Conservation (phyloP, 2,113 vertebrate species). For the Sterna hirundo region DNA sequence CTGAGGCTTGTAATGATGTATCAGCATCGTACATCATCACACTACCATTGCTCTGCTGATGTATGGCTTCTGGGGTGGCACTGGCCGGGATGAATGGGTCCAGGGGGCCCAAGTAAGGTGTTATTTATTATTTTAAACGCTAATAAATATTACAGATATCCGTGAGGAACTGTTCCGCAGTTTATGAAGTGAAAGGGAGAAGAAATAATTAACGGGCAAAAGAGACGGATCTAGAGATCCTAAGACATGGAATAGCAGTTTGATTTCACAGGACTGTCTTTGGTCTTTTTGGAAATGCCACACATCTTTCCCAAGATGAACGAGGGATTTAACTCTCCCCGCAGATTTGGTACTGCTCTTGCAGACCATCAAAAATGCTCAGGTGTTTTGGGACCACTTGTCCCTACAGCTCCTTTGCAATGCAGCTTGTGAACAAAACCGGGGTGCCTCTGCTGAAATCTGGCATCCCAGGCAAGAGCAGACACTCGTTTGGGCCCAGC, state of each 20-base stretch:
- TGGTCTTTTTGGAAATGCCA: background rate
- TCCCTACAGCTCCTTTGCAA: background rate
- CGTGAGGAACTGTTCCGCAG: background rate
- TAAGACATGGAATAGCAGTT: background rate
- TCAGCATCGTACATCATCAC: background rate
- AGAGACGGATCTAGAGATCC: background rate
- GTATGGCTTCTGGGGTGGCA: background rate
- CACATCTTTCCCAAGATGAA: background rate
- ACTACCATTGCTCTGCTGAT: background rate
- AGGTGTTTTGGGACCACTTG: background rate
- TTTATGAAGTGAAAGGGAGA: background rate
- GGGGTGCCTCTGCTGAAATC: background rate
- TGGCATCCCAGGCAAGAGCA: background rate
- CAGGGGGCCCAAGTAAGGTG: background rate
- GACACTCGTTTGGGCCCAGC: rapidly evolving
- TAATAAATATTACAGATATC: background rate
- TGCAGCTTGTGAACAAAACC: background rate
- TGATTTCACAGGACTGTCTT: background rate
- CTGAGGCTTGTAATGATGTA: background rate
- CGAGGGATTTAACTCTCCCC: background rate
- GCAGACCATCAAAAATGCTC: background rate
- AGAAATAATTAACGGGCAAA: background rate
- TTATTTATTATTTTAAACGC: background rate
- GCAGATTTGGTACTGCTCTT: background rate
- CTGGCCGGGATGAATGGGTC: background rate